These are phyloP conservation scores for Notothenia rossii DNA, from an alignment of 2,113 vertebrate species.

Conservation along the genomic window DNA sequence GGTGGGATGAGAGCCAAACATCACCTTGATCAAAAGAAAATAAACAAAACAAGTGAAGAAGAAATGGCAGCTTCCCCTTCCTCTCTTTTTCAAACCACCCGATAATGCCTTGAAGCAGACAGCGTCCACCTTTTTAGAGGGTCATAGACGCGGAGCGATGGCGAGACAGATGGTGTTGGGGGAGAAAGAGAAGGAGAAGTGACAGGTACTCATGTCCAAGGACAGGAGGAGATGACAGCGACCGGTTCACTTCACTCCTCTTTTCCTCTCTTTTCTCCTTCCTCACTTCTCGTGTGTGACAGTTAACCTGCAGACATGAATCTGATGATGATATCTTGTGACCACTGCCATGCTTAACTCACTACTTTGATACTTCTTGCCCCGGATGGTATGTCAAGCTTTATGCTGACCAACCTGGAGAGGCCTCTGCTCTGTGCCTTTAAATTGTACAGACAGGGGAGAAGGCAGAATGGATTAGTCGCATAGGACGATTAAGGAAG, in stretches of 20 bases:
- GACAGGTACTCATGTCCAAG: conserved; percentile 77
- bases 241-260: conserved; percentile 71
- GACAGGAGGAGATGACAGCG: conserved; percentile 69
- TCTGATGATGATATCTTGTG: conserved; percentile 82
- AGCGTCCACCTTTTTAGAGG: conserved; percentile 23
- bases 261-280: conserved; percentile 52
- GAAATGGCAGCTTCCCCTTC: not conserved
- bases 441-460: conserved; percentile 46
- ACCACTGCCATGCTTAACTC: conserved; percentile 78
- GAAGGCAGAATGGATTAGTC: conserved; percentile 13
- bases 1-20: not conserved
- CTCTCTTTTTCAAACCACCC: conserved; percentile 25
- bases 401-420: conserved; percentile 65
- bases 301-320: conserved; percentile 81
- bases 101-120: conserved; percentile 39
- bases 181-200: conserved; percentile 65
- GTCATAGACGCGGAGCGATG: conserved; percentile 16
- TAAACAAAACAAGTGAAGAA: not conserved
- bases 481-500: conserved; percentile 8
- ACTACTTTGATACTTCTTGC: conserved; percentile 74
- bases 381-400: conserved; percentile 64
- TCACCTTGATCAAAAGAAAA: not conserved
- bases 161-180: conserved; percentile 61
- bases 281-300: conserved; percentile 71
- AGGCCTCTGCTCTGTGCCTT: conserved; percentile 35